Evolutionary conservation across 2,888 invertebrate genomes (phyloP).

Genomic region (Autographa gamma): DNA sequence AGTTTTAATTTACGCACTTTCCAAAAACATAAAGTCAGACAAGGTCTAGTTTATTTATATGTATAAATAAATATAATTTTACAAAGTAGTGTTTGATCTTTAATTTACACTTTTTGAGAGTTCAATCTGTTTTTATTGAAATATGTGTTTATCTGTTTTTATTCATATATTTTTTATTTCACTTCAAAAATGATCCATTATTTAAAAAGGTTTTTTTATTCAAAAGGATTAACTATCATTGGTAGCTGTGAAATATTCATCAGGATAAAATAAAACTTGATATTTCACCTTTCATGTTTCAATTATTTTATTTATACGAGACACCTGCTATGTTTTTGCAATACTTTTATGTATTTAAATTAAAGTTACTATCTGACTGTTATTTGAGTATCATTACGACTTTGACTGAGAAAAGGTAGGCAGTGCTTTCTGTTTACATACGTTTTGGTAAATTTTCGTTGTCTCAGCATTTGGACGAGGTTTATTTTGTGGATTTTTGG

Average conservation of each 20-base stretch:
- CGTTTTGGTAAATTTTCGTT: too few relatives aligned
- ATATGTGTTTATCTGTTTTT: neutral
- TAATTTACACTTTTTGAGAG: too few relatives aligned
- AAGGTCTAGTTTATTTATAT: neutral
- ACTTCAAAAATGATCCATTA: neutral
- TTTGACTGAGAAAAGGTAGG: too few relatives aligned
- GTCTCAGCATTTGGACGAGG: too few relatives aligned
- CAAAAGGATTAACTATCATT: conserved; percentile 13
- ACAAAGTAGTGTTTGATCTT: neutral
- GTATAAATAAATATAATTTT: neutral
- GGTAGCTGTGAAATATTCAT: conserved; percentile 11
- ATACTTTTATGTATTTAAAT: conserved; percentile 24
- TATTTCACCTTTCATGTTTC: conserved; percentile 27
- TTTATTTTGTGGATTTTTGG: too few relatives aligned
- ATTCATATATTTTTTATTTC: neutral
- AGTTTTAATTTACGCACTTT: neutral
- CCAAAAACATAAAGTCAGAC: neutral
- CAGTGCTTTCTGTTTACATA: too few relatives aligned
- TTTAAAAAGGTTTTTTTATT: neutral
- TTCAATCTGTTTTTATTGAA: neutral
- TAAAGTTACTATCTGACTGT: conserved; percentile 8
- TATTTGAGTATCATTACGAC: too few relatives aligned
- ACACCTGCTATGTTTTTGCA: conserved; percentile 10
- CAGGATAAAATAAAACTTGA: conserved; percentile 16
- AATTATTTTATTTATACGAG: conserved; percentile 39